phyloP scores from a whole-genome alignment of 2,888 invertebrate species.

The Harpalus rubripes region DNA sequence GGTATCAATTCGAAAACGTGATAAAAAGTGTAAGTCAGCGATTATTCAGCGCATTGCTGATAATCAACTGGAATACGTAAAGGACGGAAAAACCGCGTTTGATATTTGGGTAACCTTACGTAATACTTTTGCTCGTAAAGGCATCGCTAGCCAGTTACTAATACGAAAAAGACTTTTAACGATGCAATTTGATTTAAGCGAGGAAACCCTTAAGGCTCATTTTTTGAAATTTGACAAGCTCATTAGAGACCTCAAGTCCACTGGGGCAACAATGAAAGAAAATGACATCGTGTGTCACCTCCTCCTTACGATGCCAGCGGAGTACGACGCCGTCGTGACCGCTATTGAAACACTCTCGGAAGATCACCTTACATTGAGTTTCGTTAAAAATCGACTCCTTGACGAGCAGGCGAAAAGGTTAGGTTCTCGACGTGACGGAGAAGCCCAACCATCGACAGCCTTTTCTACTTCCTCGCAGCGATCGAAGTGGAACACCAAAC shows the following conservation, averaged over 20 bases:
- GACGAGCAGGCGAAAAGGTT: slow-evolving; percentile 39
- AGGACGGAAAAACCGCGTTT: slow-evolving; percentile 70
- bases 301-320: slow-evolving; percentile 68
- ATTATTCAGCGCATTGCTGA: slow-evolving; percentile 71
- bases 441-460: slow-evolving; percentile 24
- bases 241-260: slow-evolving; percentile 68
- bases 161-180: slow-evolving; percentile 65
- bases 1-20: neutral
- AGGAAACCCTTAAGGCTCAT: slow-evolving; percentile 52
- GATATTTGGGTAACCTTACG: slow-evolving; percentile 55
- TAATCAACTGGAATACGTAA: slow-evolving; percentile 68
- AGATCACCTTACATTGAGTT: neutral
- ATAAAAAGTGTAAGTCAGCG: slow-evolving; percentile 70
- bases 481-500: neutral
- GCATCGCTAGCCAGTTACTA: slow-evolving; percentile 2
- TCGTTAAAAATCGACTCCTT: slow-evolving; percentile 27
- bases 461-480: slow-evolving; percentile 4
- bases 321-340: slow-evolving; percentile 66
- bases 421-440: slow-evolving; percentile 3
- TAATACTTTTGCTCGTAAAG: slow-evolving; percentile 26
- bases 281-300: slow-evolving; percentile 70
- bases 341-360: slow-evolving; percentile 63
- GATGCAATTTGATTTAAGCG: slow-evolving; percentile 63
- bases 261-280: slow-evolving; percentile 69
- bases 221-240: slow-evolving; percentile 67